phyloP scores from a whole-genome alignment of 2,113 vertebrate genomes.

The Poecile atricapillus region DNA sequence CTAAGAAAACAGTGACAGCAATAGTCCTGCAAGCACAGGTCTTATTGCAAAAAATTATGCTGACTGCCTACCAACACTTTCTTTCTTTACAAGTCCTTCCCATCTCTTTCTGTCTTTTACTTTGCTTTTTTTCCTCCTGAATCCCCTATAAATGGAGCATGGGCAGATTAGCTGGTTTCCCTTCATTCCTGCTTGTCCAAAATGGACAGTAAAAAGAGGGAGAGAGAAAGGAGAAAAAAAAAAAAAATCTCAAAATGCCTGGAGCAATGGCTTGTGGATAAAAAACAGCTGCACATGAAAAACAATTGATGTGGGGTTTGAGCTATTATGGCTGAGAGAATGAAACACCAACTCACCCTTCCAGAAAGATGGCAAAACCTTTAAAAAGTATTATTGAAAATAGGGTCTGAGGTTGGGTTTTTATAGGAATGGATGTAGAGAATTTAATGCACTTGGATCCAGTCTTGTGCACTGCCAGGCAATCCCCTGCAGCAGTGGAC shows the following conservation, averaged over 20 bases:
- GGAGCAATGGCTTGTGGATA: slow-evolving; percentile 47
- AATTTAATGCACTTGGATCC: neutral
- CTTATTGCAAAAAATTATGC: neutral
- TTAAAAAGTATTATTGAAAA: neutral
- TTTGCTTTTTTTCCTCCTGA: neutral
- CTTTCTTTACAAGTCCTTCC: neutral
- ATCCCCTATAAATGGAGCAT: slow-evolving; percentile 1
- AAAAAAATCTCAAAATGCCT: slow-evolving; percentile 17
- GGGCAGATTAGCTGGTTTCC: slow-evolving; percentile 67
- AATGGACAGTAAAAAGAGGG: slow-evolving; percentile 37
- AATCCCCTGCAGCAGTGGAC: neutral
- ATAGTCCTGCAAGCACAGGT: neutral
- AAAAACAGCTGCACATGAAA: slow-evolving; percentile 53
- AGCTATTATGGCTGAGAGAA: slow-evolving; percentile 24
- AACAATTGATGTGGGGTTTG: slow-evolving; percentile 50
- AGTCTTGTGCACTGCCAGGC: neutral
- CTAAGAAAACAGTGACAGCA: neutral
- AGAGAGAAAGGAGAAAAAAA: neutral
- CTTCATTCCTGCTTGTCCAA: slow-evolving; percentile 68
- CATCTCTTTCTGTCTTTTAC: neutral
- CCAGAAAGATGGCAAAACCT: neutral
- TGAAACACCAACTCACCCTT: slow-evolving; percentile 16
- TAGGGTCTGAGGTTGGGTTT: fast-evolving
- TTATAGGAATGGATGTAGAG: neutral
- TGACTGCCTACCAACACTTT: neutral